Base-by-base conservation (phyloP, 2,797 vertebrate species). In the Tympanoctomys barrerae region DNA sequence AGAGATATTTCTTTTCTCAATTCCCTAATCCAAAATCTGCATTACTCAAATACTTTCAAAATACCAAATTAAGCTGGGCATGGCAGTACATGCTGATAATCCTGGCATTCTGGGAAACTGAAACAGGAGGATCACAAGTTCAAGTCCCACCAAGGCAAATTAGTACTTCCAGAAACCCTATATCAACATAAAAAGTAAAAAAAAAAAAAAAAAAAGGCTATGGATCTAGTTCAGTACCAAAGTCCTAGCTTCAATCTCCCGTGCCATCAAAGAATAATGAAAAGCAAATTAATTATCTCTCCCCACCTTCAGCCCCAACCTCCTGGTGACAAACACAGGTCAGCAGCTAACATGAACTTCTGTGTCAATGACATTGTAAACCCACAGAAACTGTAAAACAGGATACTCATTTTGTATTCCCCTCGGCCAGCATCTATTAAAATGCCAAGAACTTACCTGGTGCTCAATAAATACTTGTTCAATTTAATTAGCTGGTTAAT, bases 401-500 rank as follows among this genome's bases (percentile, higher is more conserved):
- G 77, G 31, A 73, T 83, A 70, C 16, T 93, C 61, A 92, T 92
- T 96, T 94, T 87, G 49, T 87, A 96, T 96, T 95, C 92, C 59
- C 84, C 61, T 87, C 8, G 87, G 80, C 80, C 86, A 90, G 52
- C 42, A 61, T 75, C 85, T 94, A 96, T 96, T 96, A 96, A 96
- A 92, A 91, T 97, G 93, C 93, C 80, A 96, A 84, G 86, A 96
- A 94, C 16, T 92, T 97, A 97, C 92, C 92, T 96, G 46, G 36
- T 95, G 79, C 95, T 96, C 97, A 92, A 84, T 95, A 97, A 97
- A 96, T 96, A 92, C 90, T 94, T 97, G 83, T 96, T 97, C 86
- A 84, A 80, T 91, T 96, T 96, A 94, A 97, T 97, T 94, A 96
- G 87, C 70, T 95, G 83, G 86, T 94, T 97, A 97, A 97, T 95